phyloP scores from a whole-genome alignment of 2,113 vertebrate genomes.

The Albula glossodonta region DNA sequence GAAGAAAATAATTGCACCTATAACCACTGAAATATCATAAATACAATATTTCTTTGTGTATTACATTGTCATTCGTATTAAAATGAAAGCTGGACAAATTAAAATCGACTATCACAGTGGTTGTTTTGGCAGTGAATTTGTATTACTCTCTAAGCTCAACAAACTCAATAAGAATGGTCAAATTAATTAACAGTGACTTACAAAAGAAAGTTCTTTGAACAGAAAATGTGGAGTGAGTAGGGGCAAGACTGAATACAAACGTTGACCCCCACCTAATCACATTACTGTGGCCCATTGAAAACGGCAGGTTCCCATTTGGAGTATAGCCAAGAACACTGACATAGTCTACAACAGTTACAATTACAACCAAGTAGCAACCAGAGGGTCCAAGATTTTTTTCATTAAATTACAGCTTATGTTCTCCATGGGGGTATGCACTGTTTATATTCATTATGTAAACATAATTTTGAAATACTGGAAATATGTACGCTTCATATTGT shows the following conservation, averaged over 20 bases:
- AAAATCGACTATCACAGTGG: neutral
- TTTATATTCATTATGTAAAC: neutral
- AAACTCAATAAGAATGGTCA: slow-evolving; percentile 1
- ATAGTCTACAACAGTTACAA: neutral
- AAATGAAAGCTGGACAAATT: neutral
- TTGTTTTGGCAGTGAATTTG: neutral
- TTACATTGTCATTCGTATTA: too few relatives aligned
- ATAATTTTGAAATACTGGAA: neutral
- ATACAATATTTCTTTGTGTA: too few relatives aligned
- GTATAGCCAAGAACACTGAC: neutral
- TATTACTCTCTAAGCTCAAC: neutral
- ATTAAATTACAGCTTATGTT: neutral
- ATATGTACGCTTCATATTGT: neutral
- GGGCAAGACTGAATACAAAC: neutral
- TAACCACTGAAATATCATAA: too few relatives aligned
- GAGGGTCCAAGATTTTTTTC: neutral
- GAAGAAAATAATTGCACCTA: neutral
- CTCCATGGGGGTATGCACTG: neutral
- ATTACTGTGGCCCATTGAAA: neutral
- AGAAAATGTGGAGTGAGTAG: neutral
- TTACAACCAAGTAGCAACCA: neutral
- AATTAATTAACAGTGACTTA: slow-evolving; percentile 11
- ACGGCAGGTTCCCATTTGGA: neutral
- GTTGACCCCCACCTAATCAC: neutral
- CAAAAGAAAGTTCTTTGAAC: neutral